A percentile compares a stretch with the other conserved stretches of the same genome.
Conservation (phyloP, 2,797 vertebrate genomes). For the Catharus ustulatus region DNA sequence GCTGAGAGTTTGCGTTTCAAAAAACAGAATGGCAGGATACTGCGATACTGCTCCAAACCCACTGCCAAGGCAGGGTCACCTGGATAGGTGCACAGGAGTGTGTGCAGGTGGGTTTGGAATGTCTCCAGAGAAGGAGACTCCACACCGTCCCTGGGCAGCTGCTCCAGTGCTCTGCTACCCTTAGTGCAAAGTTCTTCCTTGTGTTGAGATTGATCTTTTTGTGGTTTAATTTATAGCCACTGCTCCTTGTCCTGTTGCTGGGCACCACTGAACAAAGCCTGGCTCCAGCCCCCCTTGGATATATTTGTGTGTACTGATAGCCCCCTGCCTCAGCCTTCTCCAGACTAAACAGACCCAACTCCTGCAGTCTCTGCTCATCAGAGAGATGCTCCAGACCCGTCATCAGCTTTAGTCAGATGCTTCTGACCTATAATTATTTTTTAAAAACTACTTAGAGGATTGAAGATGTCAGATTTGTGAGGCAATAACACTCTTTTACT, state of each 20-base stretch:
- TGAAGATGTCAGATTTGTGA: not conserved
- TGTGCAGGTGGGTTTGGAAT: not conserved
- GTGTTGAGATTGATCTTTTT: not conserved
- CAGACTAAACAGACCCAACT: not conserved
- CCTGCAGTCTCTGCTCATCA: not conserved
- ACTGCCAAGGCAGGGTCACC: not conserved
- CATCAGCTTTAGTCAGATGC: not conserved
- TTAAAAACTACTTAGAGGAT: not conserved
- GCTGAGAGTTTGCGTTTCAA: fast-evolving
- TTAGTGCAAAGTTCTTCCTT: not conserved
- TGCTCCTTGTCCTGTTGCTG: not conserved
- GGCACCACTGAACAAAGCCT: too few species aligned
- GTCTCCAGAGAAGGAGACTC: not conserved
- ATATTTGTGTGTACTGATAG: not conserved
- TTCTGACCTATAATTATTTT: not conserved
- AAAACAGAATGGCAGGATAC: fast-evolving
- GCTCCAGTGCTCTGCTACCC: not conserved
- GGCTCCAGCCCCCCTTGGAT: not conserved
- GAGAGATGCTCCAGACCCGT: not conserved
- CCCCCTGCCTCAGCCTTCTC: not conserved
- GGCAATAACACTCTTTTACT: not conserved
- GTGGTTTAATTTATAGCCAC: not conserved
- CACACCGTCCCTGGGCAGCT: fast-evolving
- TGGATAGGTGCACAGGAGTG: not conserved
- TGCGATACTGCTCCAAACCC: fast-evolving